These are phyloP conservation scores for Elephas maximus DNA, from an alignment of 2,113 vertebrate genomes.

Conservation along the genomic window DNA sequence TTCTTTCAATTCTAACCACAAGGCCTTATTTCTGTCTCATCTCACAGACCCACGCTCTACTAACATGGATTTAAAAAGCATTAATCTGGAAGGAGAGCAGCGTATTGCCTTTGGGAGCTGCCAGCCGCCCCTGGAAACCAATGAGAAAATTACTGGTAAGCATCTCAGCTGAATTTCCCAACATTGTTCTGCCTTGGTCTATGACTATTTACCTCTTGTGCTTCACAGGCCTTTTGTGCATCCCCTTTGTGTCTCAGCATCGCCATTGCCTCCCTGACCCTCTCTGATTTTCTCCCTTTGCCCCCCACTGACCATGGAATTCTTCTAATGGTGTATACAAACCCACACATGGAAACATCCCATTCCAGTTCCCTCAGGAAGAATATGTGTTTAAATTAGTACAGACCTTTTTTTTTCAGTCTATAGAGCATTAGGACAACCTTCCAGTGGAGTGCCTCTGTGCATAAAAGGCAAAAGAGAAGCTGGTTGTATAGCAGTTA, in stretches of 20 bases:
- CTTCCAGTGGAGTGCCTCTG: not conserved
- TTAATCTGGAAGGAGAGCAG: slow-evolving; percentile 95
- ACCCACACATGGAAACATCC: not conserved
- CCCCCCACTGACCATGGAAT: accelerated
- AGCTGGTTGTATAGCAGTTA: slow-evolving; percentile 69
- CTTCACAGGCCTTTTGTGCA: not conserved
- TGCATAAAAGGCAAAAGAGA: slow-evolving; percentile 58
- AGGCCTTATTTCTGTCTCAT: slow-evolving; percentile 67
- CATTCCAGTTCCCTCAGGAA: not conserved
- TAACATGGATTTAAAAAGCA: slow-evolving; percentile 97
- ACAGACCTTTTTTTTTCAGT: not conserved
- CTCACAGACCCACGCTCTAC: slow-evolving; percentile 94
- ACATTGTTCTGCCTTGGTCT: accelerated
- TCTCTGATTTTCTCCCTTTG: not conserved
- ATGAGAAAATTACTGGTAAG: slow-evolving; percentile 95
- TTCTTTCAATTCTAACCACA: slow-evolving; percentile 44
- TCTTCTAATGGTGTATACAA: not conserved
- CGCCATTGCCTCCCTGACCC: accelerated
- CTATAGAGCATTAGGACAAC: not conserved
- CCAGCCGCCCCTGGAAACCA: slow-evolving; percentile 97
- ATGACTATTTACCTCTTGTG: accelerated
- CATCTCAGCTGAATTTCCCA: not conserved
- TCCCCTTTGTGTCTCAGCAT: not conserved
- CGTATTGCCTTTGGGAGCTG: slow-evolving; percentile 95
- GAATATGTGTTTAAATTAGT: not conserved